These are phyloP conservation scores for Calephelis virginiensis DNA, from an alignment of 1,140 invertebrate species.

Conservation along the genomic window DNA sequence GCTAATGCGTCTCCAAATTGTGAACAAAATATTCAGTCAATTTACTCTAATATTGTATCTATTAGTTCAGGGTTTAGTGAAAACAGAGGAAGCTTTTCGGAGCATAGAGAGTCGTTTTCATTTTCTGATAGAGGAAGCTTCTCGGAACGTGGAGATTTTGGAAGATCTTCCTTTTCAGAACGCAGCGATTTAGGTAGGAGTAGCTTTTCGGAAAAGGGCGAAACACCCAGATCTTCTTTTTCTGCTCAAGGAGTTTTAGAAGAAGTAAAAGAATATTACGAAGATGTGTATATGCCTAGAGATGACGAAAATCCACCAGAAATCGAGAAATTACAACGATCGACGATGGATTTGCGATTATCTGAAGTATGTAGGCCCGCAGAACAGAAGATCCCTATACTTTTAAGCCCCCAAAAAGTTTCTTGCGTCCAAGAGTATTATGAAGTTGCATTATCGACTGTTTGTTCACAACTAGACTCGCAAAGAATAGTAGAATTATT, in stretches of 20 bases:
- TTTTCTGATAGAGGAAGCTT: constrained; percentile 75
- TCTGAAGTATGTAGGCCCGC: constrained; percentile 63
- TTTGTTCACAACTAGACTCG: constrained; percentile 87
- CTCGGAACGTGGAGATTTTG: constrained; percentile 69
- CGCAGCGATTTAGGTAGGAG: constrained; percentile 64
- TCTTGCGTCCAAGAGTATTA: constrained; percentile 78
- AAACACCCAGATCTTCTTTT: constrained; percentile 73
- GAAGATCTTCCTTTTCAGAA: constrained; percentile 68
- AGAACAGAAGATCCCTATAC: constrained; percentile 65
- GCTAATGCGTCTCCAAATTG: constrained; percentile 72
- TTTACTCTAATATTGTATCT: constrained; percentile 75
- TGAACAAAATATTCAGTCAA: constrained; percentile 73
- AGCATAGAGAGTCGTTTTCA: constrained; percentile 73
- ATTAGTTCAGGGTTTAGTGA: constrained; percentile 75
- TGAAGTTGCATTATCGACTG: constrained; percentile 87
- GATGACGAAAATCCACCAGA: constrained; percentile 63
- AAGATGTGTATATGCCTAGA: constrained; percentile 58
- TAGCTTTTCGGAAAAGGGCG: constrained; percentile 70
- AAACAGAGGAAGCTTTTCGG: constrained; percentile 71
- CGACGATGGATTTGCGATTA: constrained; percentile 70
- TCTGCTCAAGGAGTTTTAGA: constrained; percentile 69
- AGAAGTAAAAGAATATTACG: constrained; percentile 67
- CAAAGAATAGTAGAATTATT: constrained; percentile 89
- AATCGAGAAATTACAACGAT: constrained; percentile 66
- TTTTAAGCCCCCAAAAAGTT: constrained; percentile 63